Evolutionary conservation across 2,888 invertebrate species (phyloP).

Genomic region (Platycheirus albimanus): DNA sequence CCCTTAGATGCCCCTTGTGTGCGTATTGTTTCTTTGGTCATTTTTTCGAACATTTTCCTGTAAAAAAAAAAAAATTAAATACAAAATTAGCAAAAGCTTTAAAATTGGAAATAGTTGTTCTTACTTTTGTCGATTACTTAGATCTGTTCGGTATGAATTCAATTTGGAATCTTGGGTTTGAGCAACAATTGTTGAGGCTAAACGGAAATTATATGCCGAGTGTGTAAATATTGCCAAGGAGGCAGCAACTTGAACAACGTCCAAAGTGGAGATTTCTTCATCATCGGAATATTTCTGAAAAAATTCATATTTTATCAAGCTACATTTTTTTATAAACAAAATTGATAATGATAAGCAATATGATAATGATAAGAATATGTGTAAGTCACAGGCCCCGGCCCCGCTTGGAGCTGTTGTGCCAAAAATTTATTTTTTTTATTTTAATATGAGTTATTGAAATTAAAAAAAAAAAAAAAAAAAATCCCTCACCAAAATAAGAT

Average conservation of each 20-base stretch:
- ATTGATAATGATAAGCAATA: background rate
- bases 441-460: too few relatives aligned
- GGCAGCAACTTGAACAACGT: slow-evolving; percentile 78
- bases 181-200: slow-evolving; percentile 78
- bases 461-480: too few relatives aligned
- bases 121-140: slow-evolving; percentile 79
- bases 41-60: slow-evolving; percentile 79
- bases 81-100: background rate
- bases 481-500: slow-evolving; percentile 78
- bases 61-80: background rate
- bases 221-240: slow-evolving; percentile 80
- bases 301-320: too few relatives aligned
- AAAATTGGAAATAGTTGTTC: background rate
- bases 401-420: too few relatives aligned
- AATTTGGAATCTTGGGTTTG: slow-evolving; percentile 76
- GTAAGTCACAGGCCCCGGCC: too few relatives aligned
- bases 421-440: too few relatives aligned
- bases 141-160: slow-evolving; percentile 76
- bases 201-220: slow-evolving; percentile 79
- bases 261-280: slow-evolving; percentile 77
- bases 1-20: slow-evolving; percentile 76
- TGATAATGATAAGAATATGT: too few relatives aligned
- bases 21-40: slow-evolving; percentile 79
- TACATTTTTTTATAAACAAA: too few relatives aligned
- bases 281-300: slow-evolving; percentile 78